Conservation (phyloP, 35 echinoderm and acorn worm species). For the Eucidaris tribuloides region DNA sequence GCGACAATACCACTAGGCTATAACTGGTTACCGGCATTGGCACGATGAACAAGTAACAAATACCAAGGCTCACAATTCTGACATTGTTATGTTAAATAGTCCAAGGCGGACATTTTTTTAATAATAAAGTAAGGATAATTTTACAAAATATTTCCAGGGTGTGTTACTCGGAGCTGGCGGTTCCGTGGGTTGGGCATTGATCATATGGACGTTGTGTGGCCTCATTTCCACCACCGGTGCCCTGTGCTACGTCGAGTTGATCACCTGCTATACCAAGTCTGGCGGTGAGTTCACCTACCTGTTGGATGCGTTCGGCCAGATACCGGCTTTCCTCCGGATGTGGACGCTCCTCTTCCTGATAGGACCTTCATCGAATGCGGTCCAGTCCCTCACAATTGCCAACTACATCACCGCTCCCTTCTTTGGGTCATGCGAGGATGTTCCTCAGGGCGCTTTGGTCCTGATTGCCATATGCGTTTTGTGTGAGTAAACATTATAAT, state of each 20-base stretch:
- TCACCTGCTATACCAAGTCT: conserved; percentile 67
- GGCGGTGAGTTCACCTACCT: conserved; percentile 81
- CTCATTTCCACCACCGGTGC: conserved; percentile 59
- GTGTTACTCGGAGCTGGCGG: conserved; percentile 44
- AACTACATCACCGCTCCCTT: conserved; percentile 41
- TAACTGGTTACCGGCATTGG: background rate
- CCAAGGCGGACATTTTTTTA: no score
- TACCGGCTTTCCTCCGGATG: conserved; percentile 36
- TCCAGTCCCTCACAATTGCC: conserved; percentile 44
- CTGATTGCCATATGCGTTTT: conserved; percentile 38
- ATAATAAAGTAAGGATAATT: background rate
- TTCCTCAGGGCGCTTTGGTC: background rate
- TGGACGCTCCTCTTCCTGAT: conserved; percentile 39
- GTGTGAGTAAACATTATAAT: conserved; percentile 54
- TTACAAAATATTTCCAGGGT: background rate
- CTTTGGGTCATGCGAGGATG: conserved; percentile 34
- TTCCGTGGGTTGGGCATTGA: conserved; percentile 68
- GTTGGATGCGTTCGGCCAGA: conserved; percentile 75
- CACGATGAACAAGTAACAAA: background rate
- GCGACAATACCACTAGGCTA: background rate
- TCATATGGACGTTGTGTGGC: conserved; percentile 68
- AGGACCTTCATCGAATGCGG: conserved; percentile 37
- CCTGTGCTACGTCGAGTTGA: conserved; percentile 78
- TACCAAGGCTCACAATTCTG: no score
- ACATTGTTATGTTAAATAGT: no score